Evolutionary conservation across 2,113 vertebrate genomes (phyloP).

Genomic region (Piaya cayana): DNA sequence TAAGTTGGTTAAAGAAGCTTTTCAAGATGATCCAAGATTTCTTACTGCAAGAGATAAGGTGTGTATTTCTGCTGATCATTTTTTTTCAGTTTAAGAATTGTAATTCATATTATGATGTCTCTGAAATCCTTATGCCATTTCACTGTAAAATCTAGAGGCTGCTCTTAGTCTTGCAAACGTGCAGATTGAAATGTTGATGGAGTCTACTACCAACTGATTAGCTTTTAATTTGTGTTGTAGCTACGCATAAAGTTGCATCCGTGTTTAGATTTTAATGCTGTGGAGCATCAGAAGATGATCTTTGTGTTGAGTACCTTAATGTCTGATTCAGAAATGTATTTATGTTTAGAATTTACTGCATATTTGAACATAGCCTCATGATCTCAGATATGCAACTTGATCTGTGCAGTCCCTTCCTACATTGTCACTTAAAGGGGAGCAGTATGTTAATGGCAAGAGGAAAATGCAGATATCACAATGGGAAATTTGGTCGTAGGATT

Average conservation of each 20-base stretch:
- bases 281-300: neutral
- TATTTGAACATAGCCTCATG: neutral
- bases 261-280: neutral
- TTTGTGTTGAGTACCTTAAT: neutral
- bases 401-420: neutral
- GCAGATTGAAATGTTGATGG: neutral
- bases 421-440: neutral
- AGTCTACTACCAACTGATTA: neutral
- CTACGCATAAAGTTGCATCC: neutral
- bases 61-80: slow-evolving; percentile 7
- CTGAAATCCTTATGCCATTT: neutral
- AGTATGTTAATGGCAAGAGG: neutral
- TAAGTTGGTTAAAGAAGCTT: slow-evolving; percentile 97
- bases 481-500: neutral
- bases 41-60: slow-evolving; percentile 98
- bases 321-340: neutral
- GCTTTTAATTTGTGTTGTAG: neutral
- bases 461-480: neutral
- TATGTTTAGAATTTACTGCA: neutral
- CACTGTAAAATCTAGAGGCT: neutral
- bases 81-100: neutral
- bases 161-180: neutral
- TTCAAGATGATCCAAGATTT: slow-evolving; percentile 98
- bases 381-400: neutral
- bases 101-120: neutral